A percentile compares a stretch with the other conserved stretches of the same genome.
These are phyloP conservation scores for Pristionchus maxplancki DNA, from an alignment of 2,888 invertebrate species.

Conservation along the genomic window DNA sequence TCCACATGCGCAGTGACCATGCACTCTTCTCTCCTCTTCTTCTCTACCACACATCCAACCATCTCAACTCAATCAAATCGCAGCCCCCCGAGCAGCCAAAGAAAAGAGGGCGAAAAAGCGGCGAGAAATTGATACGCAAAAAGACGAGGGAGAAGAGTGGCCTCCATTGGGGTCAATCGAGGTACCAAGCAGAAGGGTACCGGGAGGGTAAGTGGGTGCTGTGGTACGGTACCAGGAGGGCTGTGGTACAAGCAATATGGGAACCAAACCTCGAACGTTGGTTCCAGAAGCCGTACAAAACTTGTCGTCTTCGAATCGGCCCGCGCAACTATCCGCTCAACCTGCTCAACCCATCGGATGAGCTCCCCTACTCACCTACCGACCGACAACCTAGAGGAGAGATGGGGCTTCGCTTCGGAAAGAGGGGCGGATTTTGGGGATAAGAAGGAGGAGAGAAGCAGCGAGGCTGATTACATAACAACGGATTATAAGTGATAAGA, in stretches of 20 bases:
- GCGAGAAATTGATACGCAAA: slow-evolving; percentile 39
- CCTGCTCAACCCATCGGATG: not conserved
- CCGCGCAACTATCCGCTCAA: not conserved
- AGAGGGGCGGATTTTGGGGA: not conserved
- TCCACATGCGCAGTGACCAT: slow-evolving; percentile 25
- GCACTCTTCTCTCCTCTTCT: not conserved
- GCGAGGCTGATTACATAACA: slow-evolving; percentile 9
- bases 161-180: slow-evolving; percentile 33
- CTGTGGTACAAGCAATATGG: not conserved
- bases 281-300: not conserved
- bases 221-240: not conserved
- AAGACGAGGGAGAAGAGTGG: not conserved
- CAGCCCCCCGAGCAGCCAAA: not conserved
- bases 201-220: not conserved
- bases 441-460: not conserved
- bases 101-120: not conserved
- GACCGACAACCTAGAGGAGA: not conserved
- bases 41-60: not conserved
- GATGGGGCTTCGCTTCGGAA: slow-evolving; percentile 30
- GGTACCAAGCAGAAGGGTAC: not conserved
- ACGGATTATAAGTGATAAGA: not conserved
- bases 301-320: not conserved
- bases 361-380: not conserved
- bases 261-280: not conserved
- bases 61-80: slow-evolving; percentile 37